phyloP scores from a whole-genome alignment of 2,113 vertebrate species.

The Rhinichthys klamathensis region DNA sequence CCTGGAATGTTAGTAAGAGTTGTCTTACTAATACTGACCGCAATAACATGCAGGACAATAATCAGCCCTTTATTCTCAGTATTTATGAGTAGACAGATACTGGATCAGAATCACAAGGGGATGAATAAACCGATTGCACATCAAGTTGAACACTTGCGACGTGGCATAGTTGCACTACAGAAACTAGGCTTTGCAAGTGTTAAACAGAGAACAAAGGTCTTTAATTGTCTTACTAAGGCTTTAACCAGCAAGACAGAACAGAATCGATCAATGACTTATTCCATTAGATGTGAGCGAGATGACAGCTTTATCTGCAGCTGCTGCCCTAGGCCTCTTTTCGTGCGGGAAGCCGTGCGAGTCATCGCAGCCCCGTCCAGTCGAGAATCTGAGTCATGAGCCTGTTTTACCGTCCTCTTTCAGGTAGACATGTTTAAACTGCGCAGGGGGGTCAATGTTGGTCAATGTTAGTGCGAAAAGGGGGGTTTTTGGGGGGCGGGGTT shows the following conservation, averaged over 20 bases:
- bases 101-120: neutral
- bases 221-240: conserved; percentile 13
- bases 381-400: conserved; percentile 66
- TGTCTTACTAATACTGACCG: conserved; percentile 17
- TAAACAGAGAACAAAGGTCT: conserved; percentile 13
- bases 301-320: conserved; percentile 24
- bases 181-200: neutral
- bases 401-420: conserved; percentile 37
- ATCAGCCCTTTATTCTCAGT: conserved; percentile 19
- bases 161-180: neutral
- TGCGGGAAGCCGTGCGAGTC: conserved; percentile 51
- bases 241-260: neutral
- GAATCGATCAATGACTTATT: conserved; percentile 33
- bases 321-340: conserved; percentile 34
- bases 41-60: neutral
- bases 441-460: neutral
- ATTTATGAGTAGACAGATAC: conserved; percentile 10
- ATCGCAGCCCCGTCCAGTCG: conserved; percentile 55
- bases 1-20: neutral
- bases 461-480: neutral
- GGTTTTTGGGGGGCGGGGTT: neutral
- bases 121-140: conserved; percentile 2
- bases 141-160: neutral
- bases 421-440: conserved; percentile 34
- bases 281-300: conserved; percentile 6